Evolutionary conservation across 35 echinoderm and acorn worm genomes (phyloP), one percentile per base, ranked within the genome.

Genomic region (Lytechinus variegatus): DNA sequence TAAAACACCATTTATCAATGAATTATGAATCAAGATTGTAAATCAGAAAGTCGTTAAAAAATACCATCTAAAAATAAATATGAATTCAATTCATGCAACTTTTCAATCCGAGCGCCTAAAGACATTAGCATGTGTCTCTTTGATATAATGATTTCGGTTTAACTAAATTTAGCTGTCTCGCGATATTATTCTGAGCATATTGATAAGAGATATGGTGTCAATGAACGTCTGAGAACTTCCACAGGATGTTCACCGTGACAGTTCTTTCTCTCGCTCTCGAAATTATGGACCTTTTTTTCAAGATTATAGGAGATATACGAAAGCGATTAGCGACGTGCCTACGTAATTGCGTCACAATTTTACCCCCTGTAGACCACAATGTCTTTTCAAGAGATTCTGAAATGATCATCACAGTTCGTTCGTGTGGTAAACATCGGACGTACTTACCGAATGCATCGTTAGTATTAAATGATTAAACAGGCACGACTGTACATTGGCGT

Each of bases 311-410:
- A 24, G 66, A 79, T 79, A 79, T 24, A 79, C 66, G 14, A 79
- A 79, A 79, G 21, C 66, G 66, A 79, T 79, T 79, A 79, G 66
- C 16, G 66, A 79, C n/a, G 66, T 24, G 66, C 66, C 66, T 79
- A 79, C 66, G 66, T 79, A 79, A 79, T 79, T 79, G 66, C 66
- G 66, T 79, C 66, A 79, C 66, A 24, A 79, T 6, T 79, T 79
- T 79, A 24, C 66, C 66, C 33, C 7, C 66, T 79, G 66, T 79
- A 79, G 66, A 79, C 66, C 66, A 79, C 66, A 79, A 79, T 79
- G 66, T 79, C 19, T 79, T 79, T 79, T 79, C 66, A 79, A 79
- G 66, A 79, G n/a, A 79, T 24, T 79, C 66, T 79, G 66, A 79
- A 24, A 6, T 16, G 66, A 79, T 79, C 66, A 79, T 16, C 66